phyloP scores from a whole-genome alignment of 2,113 vertebrate genomes.

The Psammodynastes pulverulentus region DNA sequence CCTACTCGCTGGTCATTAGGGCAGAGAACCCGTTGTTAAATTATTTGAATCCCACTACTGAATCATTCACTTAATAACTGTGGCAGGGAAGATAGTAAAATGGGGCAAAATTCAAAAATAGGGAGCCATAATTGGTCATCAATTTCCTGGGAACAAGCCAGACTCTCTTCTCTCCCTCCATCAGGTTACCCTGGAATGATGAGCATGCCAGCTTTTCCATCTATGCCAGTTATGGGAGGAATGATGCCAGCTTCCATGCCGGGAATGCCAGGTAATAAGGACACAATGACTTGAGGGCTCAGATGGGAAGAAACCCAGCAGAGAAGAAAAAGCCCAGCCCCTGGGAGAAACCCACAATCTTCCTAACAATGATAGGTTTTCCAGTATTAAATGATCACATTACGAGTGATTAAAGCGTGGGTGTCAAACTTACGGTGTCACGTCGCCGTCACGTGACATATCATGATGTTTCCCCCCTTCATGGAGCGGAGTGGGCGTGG shows the following conservation, averaged over 20 bases:
- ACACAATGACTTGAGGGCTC: neutral
- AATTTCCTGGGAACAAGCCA: neutral
- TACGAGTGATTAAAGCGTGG: no score
- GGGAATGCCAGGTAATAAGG: slow-evolving; percentile 68
- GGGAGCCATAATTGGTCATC: neutral
- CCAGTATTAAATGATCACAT: neutral
- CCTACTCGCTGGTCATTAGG: no score
- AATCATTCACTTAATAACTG: no score
- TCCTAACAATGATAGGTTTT: neutral
- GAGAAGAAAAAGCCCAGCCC: neutral
- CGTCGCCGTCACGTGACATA: no score
- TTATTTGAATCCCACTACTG: no score
- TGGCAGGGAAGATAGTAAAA: no score
- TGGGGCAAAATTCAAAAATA: no score
- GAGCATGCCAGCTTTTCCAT: slow-evolving; percentile 75
- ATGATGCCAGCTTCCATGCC: slow-evolving; percentile 73
- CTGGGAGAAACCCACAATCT: neutral
- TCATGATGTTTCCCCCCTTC: no score
- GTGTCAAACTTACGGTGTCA: no score
- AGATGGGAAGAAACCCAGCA: neutral
- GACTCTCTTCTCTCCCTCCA: neutral
- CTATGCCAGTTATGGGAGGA: slow-evolving; percentile 69
- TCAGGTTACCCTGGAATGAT: slow-evolving; percentile 74
- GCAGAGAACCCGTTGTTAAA: no score
- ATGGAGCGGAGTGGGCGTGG: no score